Evolutionary conservation across 2,797 vertebrate genomes (phyloP), one percentile per base, ranked within the genome.

Genomic region (Lophotriccus pileatus): DNA sequence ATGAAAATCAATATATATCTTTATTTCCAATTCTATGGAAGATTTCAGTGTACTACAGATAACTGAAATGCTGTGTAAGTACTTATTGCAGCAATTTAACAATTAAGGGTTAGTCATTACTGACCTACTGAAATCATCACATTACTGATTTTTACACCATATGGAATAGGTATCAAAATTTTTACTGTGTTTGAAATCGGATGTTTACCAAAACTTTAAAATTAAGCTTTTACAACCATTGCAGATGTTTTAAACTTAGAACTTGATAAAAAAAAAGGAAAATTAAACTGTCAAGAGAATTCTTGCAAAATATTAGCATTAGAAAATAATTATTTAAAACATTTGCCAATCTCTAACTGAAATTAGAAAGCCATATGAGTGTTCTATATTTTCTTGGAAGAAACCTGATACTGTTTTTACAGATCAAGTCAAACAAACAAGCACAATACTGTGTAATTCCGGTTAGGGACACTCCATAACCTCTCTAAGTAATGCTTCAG

Each of bases 241-340:
- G 14, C 9, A 50, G 23, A 34, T 52, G 8, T 27, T 80, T 59
- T 59, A 15, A 76, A 44, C 23, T 49, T 9, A 78, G 66, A 70
- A 37, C 13, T 3, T 34, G 12, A 32, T 9, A 3, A 23, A 30
- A 36, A 36, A 43, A 19, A 1, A 1, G 5, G 6, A 21, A 34
- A 74, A 44, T 49, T 41, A 66, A 4, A 22, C 30, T n/a, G 1
- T 27, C 18, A 43, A 55, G 12, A 14, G 24, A 68, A 63, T 46
- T 37, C 1, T n/a, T 77, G 44, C 3, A 52, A 73, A 69, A 69
- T 34, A 1, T 34, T 79, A 22, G 10, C 4, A 32, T 56, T 69
- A 47, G 6, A 72, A 83, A 76, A 56, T n/a, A 2, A 6, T 49
- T 9, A 62, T 55, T 83, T 30, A 47, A 76, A 64, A 0, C 3